Evolutionary conservation across 2,113 vertebrate genomes (phyloP), one percentile per base, ranked within the genome.

Genomic region (Gobius niger): DNA sequence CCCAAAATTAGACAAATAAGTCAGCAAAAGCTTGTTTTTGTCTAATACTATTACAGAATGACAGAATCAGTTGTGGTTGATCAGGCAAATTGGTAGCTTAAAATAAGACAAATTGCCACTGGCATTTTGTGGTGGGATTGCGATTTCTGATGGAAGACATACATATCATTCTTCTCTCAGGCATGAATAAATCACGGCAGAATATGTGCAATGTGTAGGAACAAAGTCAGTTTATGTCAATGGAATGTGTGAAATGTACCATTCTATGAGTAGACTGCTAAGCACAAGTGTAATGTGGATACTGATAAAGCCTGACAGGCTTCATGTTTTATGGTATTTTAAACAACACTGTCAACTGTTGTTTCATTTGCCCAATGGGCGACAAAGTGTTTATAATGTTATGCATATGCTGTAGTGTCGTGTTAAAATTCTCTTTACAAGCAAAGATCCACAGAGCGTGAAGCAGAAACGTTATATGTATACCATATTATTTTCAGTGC

Each of bases 31-130:
- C 81, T 79, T 80, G 79, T 76, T 81, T 81, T 76, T 69, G 68
- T 74, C 70, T 72, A 82, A 72, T 73, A 85, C 70, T 80, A 75
- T 19, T 52, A 56, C 74, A 83, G 81, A 90, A 85, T 84, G 81
- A 85, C 87, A 87, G 53, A 52, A 13, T 16, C 70, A 57, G 81
- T 73, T 72, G 76, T 56, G 80, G 66, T 78, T 87, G 76, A 64
- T 71, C 69, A 78, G 74, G 87, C 84, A 87, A 90, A 89, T 42
- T 73, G 70, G 67, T 69, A 73, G 82, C 81, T 79, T 90, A 91
- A 90, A 92, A 91, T 90, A 91, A 91, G 88, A 92, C 87, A 87
- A 91, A 91, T 90, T 85, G 81, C 87, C 62, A 9, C 47, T 63
- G 80, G 61, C 50, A 85, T 82, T 78, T 81, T 78, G 83, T 80